Percentiles rank a stretch among this genome's conserved stretches.
Conservation (phyloP, 1,140 invertebrate genomes). For the Condylostylus longicornis region DNA sequence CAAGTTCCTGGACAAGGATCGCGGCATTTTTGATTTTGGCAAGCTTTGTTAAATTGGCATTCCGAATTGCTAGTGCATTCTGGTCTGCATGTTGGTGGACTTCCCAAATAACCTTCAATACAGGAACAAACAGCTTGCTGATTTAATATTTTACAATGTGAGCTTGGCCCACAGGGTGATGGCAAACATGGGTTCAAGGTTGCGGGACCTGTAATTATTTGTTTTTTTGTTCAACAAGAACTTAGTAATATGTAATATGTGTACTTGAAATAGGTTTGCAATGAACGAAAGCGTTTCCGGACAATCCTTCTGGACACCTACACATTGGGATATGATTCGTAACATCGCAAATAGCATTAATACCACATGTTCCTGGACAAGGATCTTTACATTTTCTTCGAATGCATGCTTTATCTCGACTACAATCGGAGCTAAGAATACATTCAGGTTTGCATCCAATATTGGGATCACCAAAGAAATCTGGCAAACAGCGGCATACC, state of each 20-base stretch:
- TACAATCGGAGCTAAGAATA: conserved; percentile 50
- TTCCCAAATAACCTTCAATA: conserved; percentile 49
- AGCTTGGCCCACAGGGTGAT: conserved; percentile 47
- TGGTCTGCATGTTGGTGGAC: conserved; percentile 52
- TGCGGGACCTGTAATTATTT: conserved; percentile 15
- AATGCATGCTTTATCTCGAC: conserved; percentile 48
- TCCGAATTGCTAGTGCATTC: conserved; percentile 44
- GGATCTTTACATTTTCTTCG: conserved; percentile 54
- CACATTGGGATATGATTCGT: conserved; percentile 55
- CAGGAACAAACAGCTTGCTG: conserved; percentile 48
- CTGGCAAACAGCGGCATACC: conserved; percentile 44
- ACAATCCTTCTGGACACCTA: conserved; percentile 44
- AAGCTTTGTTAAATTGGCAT: conserved; percentile 46
- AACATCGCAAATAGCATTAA: conserved; percentile 49
- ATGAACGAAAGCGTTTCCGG: conserved; percentile 46
- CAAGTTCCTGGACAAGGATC: conserved; percentile 50
- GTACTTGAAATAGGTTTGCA: conserved; percentile 38
- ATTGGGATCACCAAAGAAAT: conserved; percentile 55
- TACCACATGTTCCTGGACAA: conserved; percentile 50
- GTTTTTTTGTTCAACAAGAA: conserved; percentile 40
- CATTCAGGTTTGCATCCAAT: conserved; percentile 52
- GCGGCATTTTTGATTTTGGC: conserved; percentile 45
- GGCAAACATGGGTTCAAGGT: conserved; percentile 37
- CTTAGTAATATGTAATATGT: too few species aligned
- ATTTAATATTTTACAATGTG: conserved; percentile 44